These are phyloP conservation scores for Megaceryle torquata DNA, from an alignment of 2,113 vertebrate genomes.

Conservation along the genomic window DNA sequence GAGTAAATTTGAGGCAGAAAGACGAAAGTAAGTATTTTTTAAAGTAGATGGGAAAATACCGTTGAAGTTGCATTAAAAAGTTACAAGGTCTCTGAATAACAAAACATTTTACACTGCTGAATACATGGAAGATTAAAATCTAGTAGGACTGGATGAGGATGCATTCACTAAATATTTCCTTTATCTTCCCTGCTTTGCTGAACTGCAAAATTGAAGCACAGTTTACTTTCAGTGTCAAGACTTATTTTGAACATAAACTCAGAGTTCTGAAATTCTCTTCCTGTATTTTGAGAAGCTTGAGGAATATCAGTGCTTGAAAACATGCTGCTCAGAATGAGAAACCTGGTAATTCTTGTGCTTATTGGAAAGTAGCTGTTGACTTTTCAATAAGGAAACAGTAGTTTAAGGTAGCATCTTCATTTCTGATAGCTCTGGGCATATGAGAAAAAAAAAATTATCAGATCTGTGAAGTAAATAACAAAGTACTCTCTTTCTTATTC, in stretches of 20 bases:
- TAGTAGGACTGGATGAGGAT: neutral
- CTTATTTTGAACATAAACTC: neutral
- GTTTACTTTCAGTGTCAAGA: neutral
- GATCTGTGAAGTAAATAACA: neutral
- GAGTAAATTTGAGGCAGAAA: conserved; percentile 89
- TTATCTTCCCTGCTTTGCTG: neutral
- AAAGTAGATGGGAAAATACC: neutral
- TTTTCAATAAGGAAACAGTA: neutral
- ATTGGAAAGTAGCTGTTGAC: neutral
- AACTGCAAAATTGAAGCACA: neutral
- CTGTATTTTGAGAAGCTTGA: neutral
- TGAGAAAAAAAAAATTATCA: neutral
- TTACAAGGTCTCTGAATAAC: neutral
- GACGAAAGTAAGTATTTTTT: conserved; percentile 86
- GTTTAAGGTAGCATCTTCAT: neutral
- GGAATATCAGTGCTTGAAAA: neutral
- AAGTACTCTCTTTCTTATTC: neutral
- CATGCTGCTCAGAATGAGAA: neutral
- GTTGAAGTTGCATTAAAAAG: neutral
- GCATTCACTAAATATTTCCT: neutral
- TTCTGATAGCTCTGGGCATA: neutral
- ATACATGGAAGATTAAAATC: neutral
- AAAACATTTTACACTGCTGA: neutral
- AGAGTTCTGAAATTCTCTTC: neutral
- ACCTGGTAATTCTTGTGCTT: neutral